phyloP scores from a whole-genome alignment of 2,113 vertebrate species.

The Danio rerio region DNA sequence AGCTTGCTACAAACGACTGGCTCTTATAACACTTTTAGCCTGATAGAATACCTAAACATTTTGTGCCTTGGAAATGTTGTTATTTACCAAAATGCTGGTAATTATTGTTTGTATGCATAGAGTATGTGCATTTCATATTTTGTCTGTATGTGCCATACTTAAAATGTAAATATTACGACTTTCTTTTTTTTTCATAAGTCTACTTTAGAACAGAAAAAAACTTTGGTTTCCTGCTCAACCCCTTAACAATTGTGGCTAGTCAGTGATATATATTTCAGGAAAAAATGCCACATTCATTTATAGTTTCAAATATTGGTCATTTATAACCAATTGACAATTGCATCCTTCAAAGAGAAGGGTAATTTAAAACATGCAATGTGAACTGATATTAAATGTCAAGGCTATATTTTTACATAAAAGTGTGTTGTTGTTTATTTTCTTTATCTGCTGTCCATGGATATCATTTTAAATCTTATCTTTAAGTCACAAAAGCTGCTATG shows the following conservation, averaged over 20 bases:
- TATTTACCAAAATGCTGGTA: constrained; percentile 35
- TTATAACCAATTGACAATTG: constrained; percentile 32
- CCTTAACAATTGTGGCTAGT: constrained; percentile 15
- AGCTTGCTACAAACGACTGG: constrained; percentile 41
- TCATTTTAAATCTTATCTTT: not conserved
- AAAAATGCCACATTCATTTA: constrained; percentile 12
- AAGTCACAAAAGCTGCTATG: not conserved
- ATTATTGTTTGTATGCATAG: constrained; percentile 36
- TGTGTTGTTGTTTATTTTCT: constrained; percentile 45
- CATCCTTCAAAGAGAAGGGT: constrained; percentile 70
- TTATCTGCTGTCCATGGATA: not conserved
- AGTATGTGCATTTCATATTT: constrained; percentile 24
- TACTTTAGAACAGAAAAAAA: not conserved
- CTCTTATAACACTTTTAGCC: constrained; percentile 51
- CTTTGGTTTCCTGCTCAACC: constrained; percentile 23
- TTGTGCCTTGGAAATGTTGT: constrained; percentile 68
- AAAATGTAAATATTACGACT: constrained; percentile 31
- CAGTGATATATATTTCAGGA: constrained; percentile 26
- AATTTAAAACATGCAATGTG: constrained; percentile 72
- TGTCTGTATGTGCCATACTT: constrained; percentile 13
- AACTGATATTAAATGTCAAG: constrained; percentile 77
- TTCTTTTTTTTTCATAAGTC: constrained; percentile 25
- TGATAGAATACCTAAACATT: constrained; percentile 65
- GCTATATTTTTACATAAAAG: constrained; percentile 77
- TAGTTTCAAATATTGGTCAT: constrained; percentile 20